A percentile compares a stretch with the other conserved stretches of the same genome.
Conservation (phyloP, 2,113 vertebrate genomes). For the Rhynchomys soricoides region DNA sequence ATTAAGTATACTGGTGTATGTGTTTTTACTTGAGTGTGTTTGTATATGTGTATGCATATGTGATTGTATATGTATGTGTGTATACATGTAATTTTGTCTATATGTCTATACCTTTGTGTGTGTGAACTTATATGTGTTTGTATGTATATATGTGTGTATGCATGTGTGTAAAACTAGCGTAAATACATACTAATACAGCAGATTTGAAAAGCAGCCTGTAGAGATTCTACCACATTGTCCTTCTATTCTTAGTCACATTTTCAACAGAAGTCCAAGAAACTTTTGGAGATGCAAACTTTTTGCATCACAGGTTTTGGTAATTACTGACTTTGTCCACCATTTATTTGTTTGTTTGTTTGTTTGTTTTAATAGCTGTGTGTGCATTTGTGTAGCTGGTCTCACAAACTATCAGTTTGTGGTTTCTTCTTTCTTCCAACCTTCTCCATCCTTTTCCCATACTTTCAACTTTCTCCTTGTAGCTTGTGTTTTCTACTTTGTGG, state of each 20-base stretch:
- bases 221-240: rapidly evolving
- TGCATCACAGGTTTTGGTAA: not conserved
- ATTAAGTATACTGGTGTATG: too few species aligned
- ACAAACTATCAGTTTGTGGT: too few species aligned
- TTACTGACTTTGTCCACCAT: not conserved
- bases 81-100: not conserved
- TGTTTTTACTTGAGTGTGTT: not conserved
- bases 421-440: too few species aligned
- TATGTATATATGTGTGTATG: not conserved
- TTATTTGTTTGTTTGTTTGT: too few species aligned
- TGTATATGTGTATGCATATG: not conserved
- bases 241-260: not conserved
- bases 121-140: not conserved
- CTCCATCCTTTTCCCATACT: too few species aligned
- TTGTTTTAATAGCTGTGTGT: too few species aligned
- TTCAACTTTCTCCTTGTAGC: too few species aligned
- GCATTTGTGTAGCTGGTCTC: too few species aligned
- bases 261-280: not conserved
- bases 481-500: too few species aligned
- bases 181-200: not conserved
- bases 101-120: not conserved
- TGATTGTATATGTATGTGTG: rapidly evolving
- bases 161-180: not conserved
- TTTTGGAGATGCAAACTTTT: not conserved
- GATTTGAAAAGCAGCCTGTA: not conserved